Evolutionary conservation across 2,888 invertebrate species (phyloP), one percentile per base, ranked within the genome.

Genomic region (Venusia cambrica): DNA sequence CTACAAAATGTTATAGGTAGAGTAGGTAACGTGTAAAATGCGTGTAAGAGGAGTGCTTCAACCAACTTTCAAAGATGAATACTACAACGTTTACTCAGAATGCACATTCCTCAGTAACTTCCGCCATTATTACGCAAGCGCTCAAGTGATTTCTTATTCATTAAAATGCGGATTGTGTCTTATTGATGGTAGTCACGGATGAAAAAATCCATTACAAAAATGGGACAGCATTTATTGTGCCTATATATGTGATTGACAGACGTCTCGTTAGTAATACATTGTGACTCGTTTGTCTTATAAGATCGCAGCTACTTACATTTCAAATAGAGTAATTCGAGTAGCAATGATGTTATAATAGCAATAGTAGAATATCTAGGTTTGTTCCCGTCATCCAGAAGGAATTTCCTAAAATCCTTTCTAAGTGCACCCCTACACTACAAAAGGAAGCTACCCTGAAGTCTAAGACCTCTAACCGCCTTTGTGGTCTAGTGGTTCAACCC

Each of bases 111-210:
- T 30, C 13, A 2, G 25, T 21, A 18, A 22, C 34, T 39, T 39
- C 39, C 39, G 39, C 18, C 26, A 29, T 30, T 25, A 35, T 35
- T 30, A 30, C 34, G 34, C 25, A 34, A 38, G 9, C 29, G 9
- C 13, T 13, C 16, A 31, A 38, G 28, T 43, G 38, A 43, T 43
- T 35, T 43, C 35, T 38, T 28, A 21, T 32, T 38, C 27, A 43
- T 43, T 43, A 43, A 16, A 11, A 43, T 43, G 30, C 38, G 33
- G 33, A 30, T 32, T 27, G 42, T 35, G 35, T 35, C 31, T 43
- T 20, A 38, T 35, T 35, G 27, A 13, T 19, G 19, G 27, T 25
- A 21, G 6, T n/a, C 17, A 17, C 13, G 3, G 25, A 25, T 31
- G 21, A 26, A 6, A 22, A 42, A 30, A 26, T 33, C 9, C 30